Percentiles rank a stretch among this genome's conserved stretches.
These are phyloP conservation scores for Baccha elongata DNA, from an alignment of 2,888 invertebrate genomes.

Conservation along the genomic window DNA sequence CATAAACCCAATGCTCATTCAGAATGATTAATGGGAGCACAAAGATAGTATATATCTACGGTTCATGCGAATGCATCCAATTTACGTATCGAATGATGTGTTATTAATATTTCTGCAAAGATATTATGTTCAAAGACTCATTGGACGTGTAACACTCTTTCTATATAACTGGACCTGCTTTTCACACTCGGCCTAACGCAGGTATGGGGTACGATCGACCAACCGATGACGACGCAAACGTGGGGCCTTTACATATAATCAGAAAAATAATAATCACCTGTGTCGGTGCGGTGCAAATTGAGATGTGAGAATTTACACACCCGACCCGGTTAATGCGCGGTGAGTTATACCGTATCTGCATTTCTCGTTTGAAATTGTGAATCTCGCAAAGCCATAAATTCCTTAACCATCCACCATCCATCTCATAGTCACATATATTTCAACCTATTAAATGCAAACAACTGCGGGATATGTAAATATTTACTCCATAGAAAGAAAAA, in stretches of 20 bases:
- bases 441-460: slow-evolving; percentile 21
- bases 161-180: slow-evolving; percentile 64
- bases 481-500: slow-evolving; percentile 26
- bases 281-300: slow-evolving; percentile 69
- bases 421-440: neutral
- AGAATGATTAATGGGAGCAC: slow-evolving; percentile 66
- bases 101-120: slow-evolving; percentile 72
- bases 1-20: slow-evolving; percentile 45
- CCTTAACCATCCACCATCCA: neutral
- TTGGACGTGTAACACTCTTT: slow-evolving; percentile 46
- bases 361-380: slow-evolving; percentile 10
- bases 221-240: slow-evolving; percentile 52
- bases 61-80: slow-evolving; percentile 70
- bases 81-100: slow-evolving; percentile 73
- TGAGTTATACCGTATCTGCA: slow-evolving; percentile 3
- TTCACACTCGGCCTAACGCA: slow-evolving; percentile 48
- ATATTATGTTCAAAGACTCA: slow-evolving; percentile 59
- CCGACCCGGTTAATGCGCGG: slow-evolving; percentile 52
- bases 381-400: slow-evolving; percentile 55
- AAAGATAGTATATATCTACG: slow-evolving; percentile 39
- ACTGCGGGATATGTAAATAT: slow-evolving; percentile 51
- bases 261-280: slow-evolving; percentile 71
- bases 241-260: slow-evolving; percentile 68
- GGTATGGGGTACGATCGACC: no score
- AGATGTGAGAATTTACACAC: slow-evolving; percentile 73